Percentiles rank a stretch among this genome's conserved stretches.
Evolutionary conservation across 1,140 invertebrate genomes (phyloP).

Genomic region (Berghia stephanieae): DNA sequence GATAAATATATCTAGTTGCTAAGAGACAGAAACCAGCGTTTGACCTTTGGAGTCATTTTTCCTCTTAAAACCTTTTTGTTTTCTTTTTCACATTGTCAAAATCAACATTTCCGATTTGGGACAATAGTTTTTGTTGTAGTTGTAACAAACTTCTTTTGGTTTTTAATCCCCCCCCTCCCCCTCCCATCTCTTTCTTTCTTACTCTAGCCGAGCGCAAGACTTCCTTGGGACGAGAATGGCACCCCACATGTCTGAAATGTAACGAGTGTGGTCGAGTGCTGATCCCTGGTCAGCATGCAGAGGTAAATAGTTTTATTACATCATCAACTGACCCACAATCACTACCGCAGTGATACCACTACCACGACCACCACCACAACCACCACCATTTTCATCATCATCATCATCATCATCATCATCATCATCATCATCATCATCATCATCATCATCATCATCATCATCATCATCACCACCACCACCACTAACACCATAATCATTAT

Average conservation of each 20-base stretch:
- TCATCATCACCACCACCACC: no score
- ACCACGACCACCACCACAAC: not conserved
- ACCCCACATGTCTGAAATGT: constrained; percentile 57
- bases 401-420: no score
- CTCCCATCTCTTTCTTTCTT: constrained; percentile 24
- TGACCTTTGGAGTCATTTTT: not conserved
- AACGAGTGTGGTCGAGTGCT: constrained; percentile 57
- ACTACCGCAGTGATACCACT: not conserved
- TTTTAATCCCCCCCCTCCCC: not conserved
- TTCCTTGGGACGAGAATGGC: constrained; percentile 60
- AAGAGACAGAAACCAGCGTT: no score
- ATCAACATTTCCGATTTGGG: not conserved
- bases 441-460: no score
- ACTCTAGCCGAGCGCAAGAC: constrained; percentile 61
- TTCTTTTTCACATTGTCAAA: not conserved
- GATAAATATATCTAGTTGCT: no score
- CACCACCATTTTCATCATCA: not conserved
- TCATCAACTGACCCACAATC: not conserved
- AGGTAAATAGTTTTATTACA: constrained; percentile 41
- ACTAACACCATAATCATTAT: no score
- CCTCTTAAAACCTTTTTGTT: not conserved
- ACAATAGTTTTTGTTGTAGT: not conserved
- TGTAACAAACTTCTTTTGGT: not conserved
- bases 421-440: no score
- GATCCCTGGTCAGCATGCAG: constrained; percentile 59